These are phyloP conservation scores for Alca torda DNA, from an alignment of 2,797 vertebrate species.

Conservation along the genomic window DNA sequence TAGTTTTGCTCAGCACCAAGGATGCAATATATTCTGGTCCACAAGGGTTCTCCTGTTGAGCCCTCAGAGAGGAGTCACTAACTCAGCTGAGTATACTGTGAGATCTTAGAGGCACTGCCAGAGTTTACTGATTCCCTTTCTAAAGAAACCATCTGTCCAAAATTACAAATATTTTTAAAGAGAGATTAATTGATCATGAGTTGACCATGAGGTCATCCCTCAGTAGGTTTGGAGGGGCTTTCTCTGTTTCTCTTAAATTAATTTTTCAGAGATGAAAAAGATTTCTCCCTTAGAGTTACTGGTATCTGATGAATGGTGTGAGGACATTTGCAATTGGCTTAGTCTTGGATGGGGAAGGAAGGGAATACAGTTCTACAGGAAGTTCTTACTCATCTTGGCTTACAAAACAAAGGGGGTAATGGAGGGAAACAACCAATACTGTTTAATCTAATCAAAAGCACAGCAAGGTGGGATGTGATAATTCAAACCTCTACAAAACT, in stretches of 20 bases:
- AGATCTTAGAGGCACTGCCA: not conserved
- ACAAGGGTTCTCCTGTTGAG: not conserved
- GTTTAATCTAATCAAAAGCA: not conserved
- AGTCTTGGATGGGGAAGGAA: not conserved
- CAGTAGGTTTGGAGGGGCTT: not conserved
- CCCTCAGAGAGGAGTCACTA: not conserved
- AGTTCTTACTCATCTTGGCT: not conserved
- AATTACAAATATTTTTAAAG: not conserved
- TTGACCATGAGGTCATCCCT: not conserved
- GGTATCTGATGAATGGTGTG: not conserved
- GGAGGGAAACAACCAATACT: not conserved
- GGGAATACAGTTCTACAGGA: not conserved
- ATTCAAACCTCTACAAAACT: not conserved
- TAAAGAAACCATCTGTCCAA: not conserved
- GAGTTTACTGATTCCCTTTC: not conserved
- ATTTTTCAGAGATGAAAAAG: not conserved
- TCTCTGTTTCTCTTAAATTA: not conserved
- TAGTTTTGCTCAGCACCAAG: not conserved
- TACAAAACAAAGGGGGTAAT: not conserved
- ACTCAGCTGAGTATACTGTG: not conserved
- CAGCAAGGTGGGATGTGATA: not conserved
- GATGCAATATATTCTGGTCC: not conserved
- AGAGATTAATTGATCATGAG: not conserved
- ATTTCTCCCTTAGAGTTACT: not conserved
- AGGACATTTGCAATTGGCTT: not conserved